Base-by-base conservation (phyloP, 2,113 vertebrate species). In the Marmota monax region DNA sequence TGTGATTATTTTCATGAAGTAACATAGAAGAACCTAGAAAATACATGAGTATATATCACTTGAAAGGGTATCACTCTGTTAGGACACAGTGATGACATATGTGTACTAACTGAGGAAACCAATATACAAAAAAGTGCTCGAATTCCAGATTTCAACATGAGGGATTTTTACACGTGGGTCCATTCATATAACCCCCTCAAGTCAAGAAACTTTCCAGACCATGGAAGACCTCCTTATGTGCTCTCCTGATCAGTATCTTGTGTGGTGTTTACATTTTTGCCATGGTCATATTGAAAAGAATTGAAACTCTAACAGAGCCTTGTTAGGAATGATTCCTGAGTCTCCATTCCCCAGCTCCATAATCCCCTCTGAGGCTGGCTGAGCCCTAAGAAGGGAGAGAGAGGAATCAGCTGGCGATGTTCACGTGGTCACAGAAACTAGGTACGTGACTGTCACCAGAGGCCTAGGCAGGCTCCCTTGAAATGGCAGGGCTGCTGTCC, bases 401-500 rank as follows among this genome's bases (percentile, higher is more conserved):
- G 39, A 88, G 51, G 39, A 29, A 14, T 39, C 39, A 73, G 39
- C 70, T 32, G 69, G 74, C 39, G 78, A 13, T 12, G 5, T 23
- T 23, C 63, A 25, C 11, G 5, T 77, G 89, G n/a, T 61, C 37
- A 0, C 12, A 27, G 69, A 42, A 72, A 53, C 84, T 39, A 82
- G n/a, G 14, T 78, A 97, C 89, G 90, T 96, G 97, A 95, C 67
- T 0, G 1, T 86, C 84, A 27, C 61, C 70, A 94, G 94, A 34
- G 18, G 79, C 82, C 65, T 3, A 12, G 69, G 63, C 70, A 56
- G 76, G 1, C 17, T 91, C 78, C 23, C 27, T 83, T 82, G 80
- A 80, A 97, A 56, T 37, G 94, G 51, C 96, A 94, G 95, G 91
- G 16, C 8, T 73, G 45, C 94, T 56, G 78, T 96, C 84, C 82